Base-by-base conservation (phyloP, 1,140 invertebrate genomes). In the Drosophila prosaltans region DNA sequence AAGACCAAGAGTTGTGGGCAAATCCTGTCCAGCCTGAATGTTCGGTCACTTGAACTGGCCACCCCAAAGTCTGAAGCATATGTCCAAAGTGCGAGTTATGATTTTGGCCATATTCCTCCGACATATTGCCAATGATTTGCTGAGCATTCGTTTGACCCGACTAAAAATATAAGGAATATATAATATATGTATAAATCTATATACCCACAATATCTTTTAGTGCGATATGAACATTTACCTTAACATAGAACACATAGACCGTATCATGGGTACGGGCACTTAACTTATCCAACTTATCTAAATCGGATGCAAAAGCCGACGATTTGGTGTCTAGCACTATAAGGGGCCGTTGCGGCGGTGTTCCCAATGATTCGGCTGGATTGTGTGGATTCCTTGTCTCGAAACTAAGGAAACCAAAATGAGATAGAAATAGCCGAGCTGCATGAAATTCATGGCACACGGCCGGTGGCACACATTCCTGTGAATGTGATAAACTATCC, bases 161-260 rank as follows among this genome's bases (percentile, higher is more conserved):
- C 91, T 96, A 95, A 0, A 98, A 97, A 92, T 98, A 32, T 4
- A 41, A 51, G 21, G 0, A 21, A 2, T 1, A 55, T 6, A 28
- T 1, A 4, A 28, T 1, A 4, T 0, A n/a, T 9, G 21, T 1
- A n/a, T 26, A 54, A 30, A 30, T 30, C 2, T 30, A 30, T 30
- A 30, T 30, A 16, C 16, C 16, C 16, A 16, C 16, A 16, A 16
- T 16, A 16, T 16, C 16, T 16, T 16, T 16, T 16, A 16, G 16
- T 16, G 16, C 16, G 16, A 16, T 16, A 16, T 16, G 16, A 16
- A 30, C 28, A 30, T 97, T 96, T 51, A 96, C 94, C 91, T 96
- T 96, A 0, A 98, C 97, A 92, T 99, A 99, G 93, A 99, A 99
- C 70, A 99, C 94, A 92, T 99, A 97, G 72, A 97, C 97, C 0